Evolutionary conservation across 2,797 vertebrate species (phyloP), one percentile per base, ranked within the genome.

Genomic region (Coendou prehensilis): DNA sequence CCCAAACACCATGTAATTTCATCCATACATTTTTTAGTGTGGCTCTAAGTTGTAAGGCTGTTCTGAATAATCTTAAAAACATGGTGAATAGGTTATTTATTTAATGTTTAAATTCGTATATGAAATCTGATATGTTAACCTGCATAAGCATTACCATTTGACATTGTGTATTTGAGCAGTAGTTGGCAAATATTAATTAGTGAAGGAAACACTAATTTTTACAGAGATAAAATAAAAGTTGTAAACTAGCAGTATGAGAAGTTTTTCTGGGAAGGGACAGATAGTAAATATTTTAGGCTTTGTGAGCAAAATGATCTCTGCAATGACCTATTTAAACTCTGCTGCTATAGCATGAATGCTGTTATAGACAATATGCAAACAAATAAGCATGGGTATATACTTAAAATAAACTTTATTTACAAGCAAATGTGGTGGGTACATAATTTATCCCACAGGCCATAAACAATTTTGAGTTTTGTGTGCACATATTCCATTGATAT

Each of bases 361-460:
- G 6, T 95, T 45, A 75, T 59, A 83, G 18, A 28, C 13, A 80
- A 71, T 79, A 69, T 14, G 5, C 41, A 90, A 93, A 86, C 26
- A 90, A 75, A 56, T 52, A 50, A 90, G 78, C 28, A 93, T 50
- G 9, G 9, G 13, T 83, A 33, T 85, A 6, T 87, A 33, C 22
- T 75, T 96, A 91, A n/a, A 81, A 71, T 76, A 76, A 92, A 71
- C 6, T 88, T 91, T 93, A 92, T 85, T 92, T 93, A 87, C 28
- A 95, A 92, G 82, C 54, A 94, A 92, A 89, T 23, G 13, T 89
- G 23, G 5, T 61, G 5, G 15, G 1, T 81, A 26, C n/a, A 47
- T 87, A n/a, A 47, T 91, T 79, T 89, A 47, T 86, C 50, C 41
- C 9, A 92, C 8, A 95, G 57, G 28, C 30, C n/a, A 56, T 57